Conservation (phyloP, 64 coral and sea anemone genomes). For the Pachyseris speciosa region DNA sequence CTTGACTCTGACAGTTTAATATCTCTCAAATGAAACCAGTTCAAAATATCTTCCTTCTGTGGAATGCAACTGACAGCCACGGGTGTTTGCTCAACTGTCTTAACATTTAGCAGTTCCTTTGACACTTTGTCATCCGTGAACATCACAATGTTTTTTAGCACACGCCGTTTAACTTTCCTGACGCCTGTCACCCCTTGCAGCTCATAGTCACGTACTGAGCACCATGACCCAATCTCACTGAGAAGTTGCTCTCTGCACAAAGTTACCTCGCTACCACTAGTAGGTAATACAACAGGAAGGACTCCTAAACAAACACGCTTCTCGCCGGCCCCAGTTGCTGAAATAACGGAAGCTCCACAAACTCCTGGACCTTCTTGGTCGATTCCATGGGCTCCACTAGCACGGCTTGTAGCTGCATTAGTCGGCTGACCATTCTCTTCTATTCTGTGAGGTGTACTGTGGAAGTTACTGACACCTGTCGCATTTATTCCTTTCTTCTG, state of each 20-base stretch:
- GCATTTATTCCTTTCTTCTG: background rate
- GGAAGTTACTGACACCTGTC: background rate
- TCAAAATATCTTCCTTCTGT: background rate
- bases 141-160: no score
- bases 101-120: constrained; percentile 11
- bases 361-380: background rate
- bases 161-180: background rate
- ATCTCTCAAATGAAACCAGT: constrained; percentile 18
- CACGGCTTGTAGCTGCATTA: background rate
- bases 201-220: background rate
- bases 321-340: constrained; percentile 44
- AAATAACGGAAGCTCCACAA: constrained; percentile 27
- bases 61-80: constrained; percentile 21
- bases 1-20: constrained; percentile 13
- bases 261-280: constrained; percentile 55
- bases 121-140: constrained; percentile 5
- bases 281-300: constrained; percentile 48
- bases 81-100: constrained; percentile 15
- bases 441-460: background rate
- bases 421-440: background rate
- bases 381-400: background rate
- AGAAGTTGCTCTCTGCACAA: constrained; percentile 52
- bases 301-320: constrained; percentile 36
- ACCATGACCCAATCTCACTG: background rate
- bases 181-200: constrained; percentile 42